A percentile compares a stretch with the other conserved stretches of the same genome.
These are phyloP conservation scores for Paragorgia papillata DNA, from an alignment of 92 coral and sea anemone genomes.

Conservation along the genomic window DNA sequence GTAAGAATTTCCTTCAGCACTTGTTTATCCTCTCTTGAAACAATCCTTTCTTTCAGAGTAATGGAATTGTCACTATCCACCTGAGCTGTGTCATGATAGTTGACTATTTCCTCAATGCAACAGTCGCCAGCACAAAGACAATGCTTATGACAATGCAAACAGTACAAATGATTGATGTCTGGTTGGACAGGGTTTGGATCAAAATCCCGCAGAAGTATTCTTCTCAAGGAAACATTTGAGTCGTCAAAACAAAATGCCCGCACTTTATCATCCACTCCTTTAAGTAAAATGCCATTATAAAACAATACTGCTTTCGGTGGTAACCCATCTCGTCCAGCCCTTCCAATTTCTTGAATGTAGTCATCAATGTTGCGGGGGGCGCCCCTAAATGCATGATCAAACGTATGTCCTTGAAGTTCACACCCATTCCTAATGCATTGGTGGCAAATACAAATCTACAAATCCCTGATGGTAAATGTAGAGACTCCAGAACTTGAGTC, in stretches of 20 bases:
- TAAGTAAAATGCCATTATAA: constrained; percentile 6
- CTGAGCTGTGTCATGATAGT: no score
- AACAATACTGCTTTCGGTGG: constrained; percentile 23
- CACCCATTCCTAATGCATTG: constrained; percentile 27
- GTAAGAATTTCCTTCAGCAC: no score
- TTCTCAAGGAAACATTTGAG: constrained; percentile 16
- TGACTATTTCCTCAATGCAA: no score
- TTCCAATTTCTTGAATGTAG: constrained; percentile 16
- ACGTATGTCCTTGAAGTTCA: constrained; percentile 3
- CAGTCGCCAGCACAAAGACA: no score
- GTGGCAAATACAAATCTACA: no score
- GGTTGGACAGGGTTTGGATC: constrained; percentile 21
- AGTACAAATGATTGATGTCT: constrained; percentile 14
- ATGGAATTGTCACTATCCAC: no score
- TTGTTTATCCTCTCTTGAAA: no score
- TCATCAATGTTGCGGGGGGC: background rate
- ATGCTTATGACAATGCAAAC: constrained; percentile 1
- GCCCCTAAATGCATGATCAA: background rate
- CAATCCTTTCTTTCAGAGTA: no score
- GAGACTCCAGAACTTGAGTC: background rate
- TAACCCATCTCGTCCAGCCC: constrained; percentile 1
- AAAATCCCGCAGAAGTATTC: constrained; percentile 10
- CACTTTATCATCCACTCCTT: constrained; percentile 7
- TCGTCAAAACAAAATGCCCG: constrained; percentile 9
- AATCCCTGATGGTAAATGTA: background rate